Percentiles rank a stretch among this genome's conserved stretches.
These are phyloP conservation scores for Polymixis flavicincta DNA, from an alignment of 2,888 invertebrate genomes.

Conservation along the genomic window DNA sequence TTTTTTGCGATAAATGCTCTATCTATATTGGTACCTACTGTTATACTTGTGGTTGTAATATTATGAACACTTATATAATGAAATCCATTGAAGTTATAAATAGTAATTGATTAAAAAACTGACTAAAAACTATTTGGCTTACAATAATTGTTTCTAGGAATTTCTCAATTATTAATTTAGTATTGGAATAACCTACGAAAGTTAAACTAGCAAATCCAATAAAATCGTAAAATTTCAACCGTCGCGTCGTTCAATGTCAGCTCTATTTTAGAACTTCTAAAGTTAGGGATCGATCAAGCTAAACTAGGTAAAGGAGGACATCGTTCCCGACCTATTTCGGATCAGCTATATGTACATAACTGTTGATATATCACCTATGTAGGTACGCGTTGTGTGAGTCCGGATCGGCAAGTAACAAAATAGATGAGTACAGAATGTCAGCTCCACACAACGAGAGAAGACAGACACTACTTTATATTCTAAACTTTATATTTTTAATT, in stretches of 20 bases:
- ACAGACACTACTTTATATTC: too few relatives aligned
- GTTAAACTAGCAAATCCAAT: background rate
- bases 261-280: constrained; percentile 19
- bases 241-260: too few relatives aligned
- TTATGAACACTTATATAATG: background rate
- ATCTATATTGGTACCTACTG: too few relatives aligned
- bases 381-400: background rate
- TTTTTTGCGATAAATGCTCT: too few relatives aligned
- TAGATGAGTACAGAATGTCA: background rate
- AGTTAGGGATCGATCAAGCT: constrained; percentile 22
- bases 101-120: background rate
- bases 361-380: background rate
- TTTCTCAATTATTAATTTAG: background rate
- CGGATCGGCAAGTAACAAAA: background rate
- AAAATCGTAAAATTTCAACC: background rate
- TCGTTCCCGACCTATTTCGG: background rate
- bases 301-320: background rate
- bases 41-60: background rate
- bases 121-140: background rate
- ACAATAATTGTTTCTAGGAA: background rate
- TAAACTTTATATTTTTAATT: background rate
- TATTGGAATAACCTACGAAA: background rate
- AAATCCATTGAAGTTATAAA: background rate
- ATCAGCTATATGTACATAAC: background rate
- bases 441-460: background rate